Evolutionary conservation across 2,797 vertebrate species (phyloP).

Genomic region (Halcyon leucocephala): DNA sequence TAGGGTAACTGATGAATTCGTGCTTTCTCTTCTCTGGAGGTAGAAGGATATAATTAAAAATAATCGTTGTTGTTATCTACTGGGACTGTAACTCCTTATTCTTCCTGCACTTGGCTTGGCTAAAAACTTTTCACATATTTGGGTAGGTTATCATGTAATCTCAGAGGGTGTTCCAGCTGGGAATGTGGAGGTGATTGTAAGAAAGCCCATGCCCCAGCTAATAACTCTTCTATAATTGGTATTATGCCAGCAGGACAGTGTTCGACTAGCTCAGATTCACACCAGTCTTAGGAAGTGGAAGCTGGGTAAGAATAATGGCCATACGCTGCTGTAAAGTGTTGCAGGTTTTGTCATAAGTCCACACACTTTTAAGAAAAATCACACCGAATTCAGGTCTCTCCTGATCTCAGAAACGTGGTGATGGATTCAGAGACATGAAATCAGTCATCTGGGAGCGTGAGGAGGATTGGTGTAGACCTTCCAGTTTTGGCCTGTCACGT

Average conservation of each 20-base stretch:
- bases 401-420: neutral
- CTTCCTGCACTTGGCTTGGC: neutral
- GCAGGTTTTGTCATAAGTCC: neutral
- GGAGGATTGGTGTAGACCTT: neutral
- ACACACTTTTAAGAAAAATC: neutral
- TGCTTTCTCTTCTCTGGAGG: neutral
- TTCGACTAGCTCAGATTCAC: neutral
- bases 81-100: neutral
- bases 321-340: neutral
- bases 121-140: neutral
- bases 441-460: rapidly evolving
- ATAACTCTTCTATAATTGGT: neutral
- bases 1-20: neutral
- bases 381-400: neutral
- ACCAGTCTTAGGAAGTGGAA: neutral
- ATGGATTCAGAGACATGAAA: neutral
- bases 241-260: neutral
- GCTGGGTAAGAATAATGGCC: neutral
- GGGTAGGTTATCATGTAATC: neutral
- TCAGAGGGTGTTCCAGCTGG: neutral
- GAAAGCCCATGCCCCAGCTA: neutral
- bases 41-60: neutral
- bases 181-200: neutral
- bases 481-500: neutral
- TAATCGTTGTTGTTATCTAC: neutral